Conservation (phyloP, 2,113 vertebrate genomes). For the Oenanthe melanoleuca region DNA sequence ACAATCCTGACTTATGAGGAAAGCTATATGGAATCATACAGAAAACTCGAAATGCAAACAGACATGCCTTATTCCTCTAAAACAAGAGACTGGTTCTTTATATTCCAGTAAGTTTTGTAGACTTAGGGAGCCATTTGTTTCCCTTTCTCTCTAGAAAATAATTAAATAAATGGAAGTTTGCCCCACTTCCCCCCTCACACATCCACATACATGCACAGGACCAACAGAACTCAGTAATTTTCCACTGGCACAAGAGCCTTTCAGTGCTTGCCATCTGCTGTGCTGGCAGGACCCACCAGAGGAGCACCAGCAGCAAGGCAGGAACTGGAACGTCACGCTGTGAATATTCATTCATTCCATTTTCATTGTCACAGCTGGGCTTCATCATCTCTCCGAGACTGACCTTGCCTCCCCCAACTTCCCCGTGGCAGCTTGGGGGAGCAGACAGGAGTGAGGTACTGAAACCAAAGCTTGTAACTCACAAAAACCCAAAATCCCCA, state of each 20-base stretch:
- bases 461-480: background rate
- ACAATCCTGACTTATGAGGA: background rate
- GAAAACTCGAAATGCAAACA: background rate
- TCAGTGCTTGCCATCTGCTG: slow-evolving; percentile 51
- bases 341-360: slow-evolving; percentile 38
- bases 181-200: background rate
- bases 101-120: background rate
- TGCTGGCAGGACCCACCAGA: slow-evolving; percentile 29
- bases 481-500: background rate
- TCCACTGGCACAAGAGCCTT: slow-evolving; percentile 25
- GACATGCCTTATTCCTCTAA: background rate
- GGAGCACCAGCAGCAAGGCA: slow-evolving; percentile 7
- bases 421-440: background rate
- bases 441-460: background rate
- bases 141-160: background rate
- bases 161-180: background rate
- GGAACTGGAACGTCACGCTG: background rate
- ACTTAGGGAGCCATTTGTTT: background rate
- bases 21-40: background rate
- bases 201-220: background rate
- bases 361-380: slow-evolving; percentile 28
- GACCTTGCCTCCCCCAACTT: background rate
- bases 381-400: rapidly evolving
- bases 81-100: background rate
- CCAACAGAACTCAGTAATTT: slow-evolving; percentile 33